Base-by-base conservation (phyloP, 1,140 invertebrate genomes). In the Drosophila obscura region DNA sequence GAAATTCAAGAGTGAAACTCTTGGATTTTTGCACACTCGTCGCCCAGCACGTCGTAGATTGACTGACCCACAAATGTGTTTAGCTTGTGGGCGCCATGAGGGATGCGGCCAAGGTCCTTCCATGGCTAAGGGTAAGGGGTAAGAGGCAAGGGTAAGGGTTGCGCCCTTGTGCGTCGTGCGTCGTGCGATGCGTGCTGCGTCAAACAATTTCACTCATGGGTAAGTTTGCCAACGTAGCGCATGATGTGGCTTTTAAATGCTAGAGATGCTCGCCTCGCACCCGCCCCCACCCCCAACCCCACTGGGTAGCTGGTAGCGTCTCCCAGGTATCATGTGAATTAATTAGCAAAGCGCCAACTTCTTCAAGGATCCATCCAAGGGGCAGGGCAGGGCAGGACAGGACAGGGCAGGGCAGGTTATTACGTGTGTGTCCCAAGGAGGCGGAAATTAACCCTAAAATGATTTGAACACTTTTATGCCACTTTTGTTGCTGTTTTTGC, bases 1-100 rank as follows among this genome's bases (percentile, higher is more conserved):
- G 78, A 85, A 85, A 87, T 75, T 87, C 82, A 82, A 78, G 82
- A 87, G 82, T 87, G 81, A 85, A 80, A 74, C 76, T 74, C 81
- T 77, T 49, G 68, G 81, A 85, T 84, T 83, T 78, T 43, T 58
- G 9, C 62, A 62, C 74, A 60, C 79, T 48, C 79, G 52, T 39
- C 63, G 45, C 73, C 11, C 78, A 52, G 59, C 61, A 77, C 72
- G 66, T 77, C 66, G 50, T 75, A 52, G 63, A 72, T 80, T 60
- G 77, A 82, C 68, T 87, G 81, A 85, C 82, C 81, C 81, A 75
- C 82, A 85, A 83, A 77, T 73, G 57, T 52, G 80, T 77, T 72
- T 72, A 63, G 62, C 51, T 67, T 68, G 46, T 52, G 26, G 22
- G 22, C 28, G 41, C 22, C 28, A 45, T 24, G 28, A 16, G 24